Evolutionary conservation across 2,888 invertebrate genomes (phyloP).

Genomic region (Plebejus argus): DNA sequence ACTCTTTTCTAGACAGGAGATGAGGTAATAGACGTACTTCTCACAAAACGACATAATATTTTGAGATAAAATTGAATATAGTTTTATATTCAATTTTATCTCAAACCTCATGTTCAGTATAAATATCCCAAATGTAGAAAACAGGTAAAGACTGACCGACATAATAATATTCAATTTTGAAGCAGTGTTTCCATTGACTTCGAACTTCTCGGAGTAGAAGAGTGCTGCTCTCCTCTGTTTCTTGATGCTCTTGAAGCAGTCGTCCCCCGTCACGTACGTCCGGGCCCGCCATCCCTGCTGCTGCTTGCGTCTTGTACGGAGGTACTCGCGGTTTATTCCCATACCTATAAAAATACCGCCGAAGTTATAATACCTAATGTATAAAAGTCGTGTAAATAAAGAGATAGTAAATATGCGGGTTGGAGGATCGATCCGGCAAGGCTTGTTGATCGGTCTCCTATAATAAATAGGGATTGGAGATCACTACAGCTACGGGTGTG

Average conservation of each 20-base stretch:
- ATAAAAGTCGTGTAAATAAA: too few relatives aligned
- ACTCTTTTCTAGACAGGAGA: too few relatives aligned
- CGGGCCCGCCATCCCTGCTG: slow-evolving; percentile 59
- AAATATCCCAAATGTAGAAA: slow-evolving; percentile 29
- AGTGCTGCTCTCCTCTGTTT: slow-evolving; percentile 47
- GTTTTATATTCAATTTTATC: too few relatives aligned
- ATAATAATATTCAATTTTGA: slow-evolving; percentile 50
- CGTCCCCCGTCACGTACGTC: slow-evolving; percentile 56
- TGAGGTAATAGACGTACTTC: too few relatives aligned
- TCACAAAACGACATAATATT: too few relatives aligned
- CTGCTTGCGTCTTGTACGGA: slow-evolving; percentile 51
- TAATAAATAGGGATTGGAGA: too few relatives aligned
- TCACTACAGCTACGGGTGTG: too few relatives aligned
- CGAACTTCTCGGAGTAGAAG: slow-evolving; percentile 65
- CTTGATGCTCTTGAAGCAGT: slow-evolving; percentile 54
- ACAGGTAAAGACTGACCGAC: slow-evolving; percentile 40
- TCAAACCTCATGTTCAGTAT: neutral
- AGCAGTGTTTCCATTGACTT: slow-evolving; percentile 55
- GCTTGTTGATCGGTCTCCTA: too few relatives aligned
- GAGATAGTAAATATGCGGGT: too few relatives aligned
- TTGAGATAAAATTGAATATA: too few relatives aligned
- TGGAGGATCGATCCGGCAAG: too few relatives aligned
- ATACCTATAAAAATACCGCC: slow-evolving; percentile 48
- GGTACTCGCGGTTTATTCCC: slow-evolving; percentile 51
- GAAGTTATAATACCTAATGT: too few relatives aligned